Conservation (phyloP, 2,888 invertebrate genomes). For the Drosophila limbata region DNA sequence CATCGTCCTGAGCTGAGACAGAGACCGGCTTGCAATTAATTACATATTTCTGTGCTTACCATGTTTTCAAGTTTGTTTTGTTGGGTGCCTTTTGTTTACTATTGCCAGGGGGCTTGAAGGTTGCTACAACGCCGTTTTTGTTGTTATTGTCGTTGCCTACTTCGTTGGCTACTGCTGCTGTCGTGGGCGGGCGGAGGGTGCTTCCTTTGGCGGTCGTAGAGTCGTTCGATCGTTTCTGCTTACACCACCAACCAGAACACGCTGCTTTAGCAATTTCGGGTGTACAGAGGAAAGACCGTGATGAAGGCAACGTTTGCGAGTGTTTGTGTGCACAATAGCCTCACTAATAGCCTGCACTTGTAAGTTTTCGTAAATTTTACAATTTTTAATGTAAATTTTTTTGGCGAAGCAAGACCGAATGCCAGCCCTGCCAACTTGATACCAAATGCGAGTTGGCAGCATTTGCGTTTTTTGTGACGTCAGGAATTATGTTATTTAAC, state of each 20-base stretch:
- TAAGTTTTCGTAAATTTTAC: conserved; percentile 69
- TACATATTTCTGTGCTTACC: conserved; percentile 51
- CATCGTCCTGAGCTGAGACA: conserved; percentile 23
- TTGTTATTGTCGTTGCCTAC: conserved; percentile 55
- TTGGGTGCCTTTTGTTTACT: conserved; percentile 51
- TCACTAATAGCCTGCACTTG: conserved; percentile 62
- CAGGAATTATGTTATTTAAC: conserved; percentile 39
- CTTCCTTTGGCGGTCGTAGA: conserved; percentile 71
- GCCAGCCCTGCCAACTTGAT: conserved; percentile 57
- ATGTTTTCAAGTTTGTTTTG: conserved; percentile 53
- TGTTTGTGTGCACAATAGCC: conserved; percentile 47
- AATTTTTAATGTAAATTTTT: conserved; percentile 62
- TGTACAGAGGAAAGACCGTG: conserved; percentile 21
- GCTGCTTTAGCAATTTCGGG: conserved; percentile 30
- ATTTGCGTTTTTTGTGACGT: conserved; percentile 48
- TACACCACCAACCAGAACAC: conserved; percentile 54
- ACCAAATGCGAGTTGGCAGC: conserved; percentile 40
- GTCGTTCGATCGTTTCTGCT: conserved; percentile 62
- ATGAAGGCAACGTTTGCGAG: conserved; percentile 25
- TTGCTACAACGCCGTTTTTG: conserved; percentile 44
- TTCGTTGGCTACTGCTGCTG: conserved; percentile 37
- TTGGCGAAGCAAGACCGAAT: conserved; percentile 63
- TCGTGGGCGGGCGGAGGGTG: conserved; percentile 55
- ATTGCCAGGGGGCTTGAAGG: conserved; percentile 33
- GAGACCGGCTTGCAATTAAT: conserved; percentile 35